Evolutionary conservation across 2,888 invertebrate species (phyloP).

Genomic region (Adela reaumurella): DNA sequence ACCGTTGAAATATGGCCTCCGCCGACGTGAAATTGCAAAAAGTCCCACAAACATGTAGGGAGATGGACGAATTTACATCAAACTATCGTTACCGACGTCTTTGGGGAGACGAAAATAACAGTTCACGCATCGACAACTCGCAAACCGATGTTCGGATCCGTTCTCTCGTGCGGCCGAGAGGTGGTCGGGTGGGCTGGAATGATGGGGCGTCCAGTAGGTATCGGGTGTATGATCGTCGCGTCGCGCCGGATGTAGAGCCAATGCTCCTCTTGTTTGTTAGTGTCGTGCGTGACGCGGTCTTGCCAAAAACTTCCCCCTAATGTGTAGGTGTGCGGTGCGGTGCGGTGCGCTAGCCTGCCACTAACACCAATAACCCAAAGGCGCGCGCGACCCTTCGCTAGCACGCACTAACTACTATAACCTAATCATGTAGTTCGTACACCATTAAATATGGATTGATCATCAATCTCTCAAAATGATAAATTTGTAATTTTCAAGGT

Average conservation of each 20-base stretch:
- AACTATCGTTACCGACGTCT: slow-evolving; percentile 27
- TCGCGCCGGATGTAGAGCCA: background rate
- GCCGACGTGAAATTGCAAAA: slow-evolving; percentile 18
- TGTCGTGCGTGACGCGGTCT: background rate
- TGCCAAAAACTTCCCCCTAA: background rate
- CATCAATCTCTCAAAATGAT: too few species aligned
- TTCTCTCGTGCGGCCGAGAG: slow-evolving; percentile 15
- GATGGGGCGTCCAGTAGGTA: slow-evolving; percentile 12
- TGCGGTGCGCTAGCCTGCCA: too few species aligned
- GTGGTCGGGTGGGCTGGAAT: slow-evolving; percentile 4
- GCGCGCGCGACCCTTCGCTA: too few species aligned
- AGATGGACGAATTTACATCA: slow-evolving; percentile 35
- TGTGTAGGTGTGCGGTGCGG: background rate
- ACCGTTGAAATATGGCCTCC: slow-evolving; percentile 12
- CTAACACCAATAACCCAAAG: too few species aligned
- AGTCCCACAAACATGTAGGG: slow-evolving; percentile 14
- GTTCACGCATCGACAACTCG: too few species aligned
- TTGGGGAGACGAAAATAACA: background rate
- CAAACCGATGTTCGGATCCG: too few species aligned
- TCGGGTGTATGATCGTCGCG: background rate
- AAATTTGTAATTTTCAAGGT: too few species aligned
- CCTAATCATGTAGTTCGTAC: too few species aligned
- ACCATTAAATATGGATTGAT: too few species aligned
- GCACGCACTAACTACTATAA: too few species aligned
- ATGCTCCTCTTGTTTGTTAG: background rate